phyloP scores from a whole-genome alignment of 2,888 invertebrate genomes.

The Tryphoninae sp. region DNA sequence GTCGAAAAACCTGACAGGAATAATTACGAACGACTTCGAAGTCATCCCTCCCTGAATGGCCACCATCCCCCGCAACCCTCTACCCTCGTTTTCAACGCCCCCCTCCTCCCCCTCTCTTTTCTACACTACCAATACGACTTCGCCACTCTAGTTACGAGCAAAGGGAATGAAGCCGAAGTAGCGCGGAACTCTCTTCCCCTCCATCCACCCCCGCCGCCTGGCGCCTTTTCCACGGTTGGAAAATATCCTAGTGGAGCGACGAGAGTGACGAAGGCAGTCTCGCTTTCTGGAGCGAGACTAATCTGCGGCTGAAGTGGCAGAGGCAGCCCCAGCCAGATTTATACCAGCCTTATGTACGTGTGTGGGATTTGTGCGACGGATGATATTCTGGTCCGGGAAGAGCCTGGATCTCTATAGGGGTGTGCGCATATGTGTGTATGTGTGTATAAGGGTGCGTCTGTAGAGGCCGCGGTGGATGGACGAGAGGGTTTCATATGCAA shows the following conservation, averaged over 20 bases:
- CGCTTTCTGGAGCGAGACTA: conserved; percentile 60
- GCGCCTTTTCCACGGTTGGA: conserved; percentile 26
- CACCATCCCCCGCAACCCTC: background rate
- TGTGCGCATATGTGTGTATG: background rate
- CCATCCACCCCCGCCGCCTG: background rate
- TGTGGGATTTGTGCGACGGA: background rate
- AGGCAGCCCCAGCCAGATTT: conserved; percentile 19
- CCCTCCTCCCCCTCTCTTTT: background rate
- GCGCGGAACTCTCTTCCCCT: background rate
- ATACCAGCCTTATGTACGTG: conserved; percentile 26
- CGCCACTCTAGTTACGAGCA: background rate
- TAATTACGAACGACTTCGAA: conserved; percentile 37
- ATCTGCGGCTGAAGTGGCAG: conserved; percentile 54
- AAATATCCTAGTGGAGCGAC: conserved; percentile 25
- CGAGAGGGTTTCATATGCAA: background rate
- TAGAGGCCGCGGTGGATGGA: conserved; percentile 2
- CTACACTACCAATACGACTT: background rate
- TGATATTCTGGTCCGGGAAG: conserved; percentile 5
- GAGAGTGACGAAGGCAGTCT: conserved; percentile 46
- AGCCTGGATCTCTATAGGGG: background rate
- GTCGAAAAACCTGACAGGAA: conserved; percentile 44
- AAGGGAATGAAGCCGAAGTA: conserved; percentile 29
- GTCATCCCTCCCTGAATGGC: background rate
- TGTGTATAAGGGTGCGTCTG: background rate
- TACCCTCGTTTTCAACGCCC: background rate